Evolutionary conservation across 2,888 invertebrate species (phyloP).

Genomic region (Cordilura impudica): DNA sequence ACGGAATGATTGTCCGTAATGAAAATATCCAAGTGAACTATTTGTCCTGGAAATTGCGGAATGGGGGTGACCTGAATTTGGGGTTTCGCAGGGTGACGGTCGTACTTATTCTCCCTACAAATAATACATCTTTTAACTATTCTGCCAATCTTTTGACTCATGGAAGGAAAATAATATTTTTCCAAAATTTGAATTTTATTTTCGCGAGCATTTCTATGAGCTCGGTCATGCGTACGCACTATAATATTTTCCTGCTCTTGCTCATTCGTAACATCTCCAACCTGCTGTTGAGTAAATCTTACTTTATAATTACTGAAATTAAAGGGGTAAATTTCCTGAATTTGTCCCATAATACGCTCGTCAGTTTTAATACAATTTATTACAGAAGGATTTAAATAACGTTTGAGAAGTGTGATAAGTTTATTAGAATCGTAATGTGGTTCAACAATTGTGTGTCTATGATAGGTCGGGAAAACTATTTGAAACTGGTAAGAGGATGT

Average conservation of each 20-base stretch:
- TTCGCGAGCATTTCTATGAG: neutral
- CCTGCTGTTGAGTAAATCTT: neutral
- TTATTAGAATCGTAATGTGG: too few relatives aligned
- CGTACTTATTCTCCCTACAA: constrained; percentile 17
- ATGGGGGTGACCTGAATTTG: constrained; percentile 11
- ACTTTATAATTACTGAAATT: neutral
- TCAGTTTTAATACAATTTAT: too few relatives aligned
- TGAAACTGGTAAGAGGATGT: neutral
- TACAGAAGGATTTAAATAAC: too few relatives aligned
- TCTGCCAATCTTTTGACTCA: neutral
- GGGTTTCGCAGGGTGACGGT: constrained; percentile 12
- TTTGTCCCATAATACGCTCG: neutral
- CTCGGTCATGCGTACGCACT: too few relatives aligned
- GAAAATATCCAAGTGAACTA: constrained; percentile 22
- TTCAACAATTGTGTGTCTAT: too few relatives aligned
- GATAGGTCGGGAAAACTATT: too few relatives aligned
- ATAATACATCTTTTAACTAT: neutral
- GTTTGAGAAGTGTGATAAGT: too few relatives aligned
- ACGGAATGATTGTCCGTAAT: constrained; percentile 15
- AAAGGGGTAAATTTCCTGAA: neutral
- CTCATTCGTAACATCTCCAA: neutral
- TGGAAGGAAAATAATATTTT: constrained; percentile 17
- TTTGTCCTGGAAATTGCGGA: constrained; percentile 20
- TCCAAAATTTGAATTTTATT: neutral
- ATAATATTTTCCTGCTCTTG: too few relatives aligned